These are phyloP conservation scores for Lagodon rhomboides DNA, from an alignment of 2,797 vertebrate species.

Conservation along the genomic window DNA sequence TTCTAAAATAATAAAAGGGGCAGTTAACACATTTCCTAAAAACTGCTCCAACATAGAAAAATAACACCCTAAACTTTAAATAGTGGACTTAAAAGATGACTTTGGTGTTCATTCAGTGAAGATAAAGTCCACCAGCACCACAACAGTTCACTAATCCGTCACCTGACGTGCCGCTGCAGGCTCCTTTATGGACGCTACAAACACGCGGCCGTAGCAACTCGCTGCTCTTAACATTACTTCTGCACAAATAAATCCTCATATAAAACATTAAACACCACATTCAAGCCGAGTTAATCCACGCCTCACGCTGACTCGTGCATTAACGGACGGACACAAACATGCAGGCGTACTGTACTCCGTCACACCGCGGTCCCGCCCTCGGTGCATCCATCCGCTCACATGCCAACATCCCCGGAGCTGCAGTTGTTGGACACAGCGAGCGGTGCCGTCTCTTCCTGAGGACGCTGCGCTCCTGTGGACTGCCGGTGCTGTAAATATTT, in stretches of 20 bases:
- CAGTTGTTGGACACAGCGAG: slow-evolving; percentile 17
- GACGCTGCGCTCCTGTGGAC: slow-evolving; percentile 23
- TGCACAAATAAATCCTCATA: slow-evolving; percentile 48
- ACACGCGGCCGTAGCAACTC: background rate
- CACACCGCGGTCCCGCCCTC: background rate
- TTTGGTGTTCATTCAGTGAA: no score
- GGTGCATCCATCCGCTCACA: background rate
- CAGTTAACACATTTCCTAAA: no score
- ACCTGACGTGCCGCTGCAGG: background rate
- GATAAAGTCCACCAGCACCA: no score
- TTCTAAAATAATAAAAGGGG: no score
- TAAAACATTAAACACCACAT: slow-evolving; percentile 33
- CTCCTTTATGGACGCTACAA: background rate
- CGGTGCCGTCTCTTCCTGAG: slow-evolving; percentile 5
- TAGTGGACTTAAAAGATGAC: no score
- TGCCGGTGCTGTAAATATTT: slow-evolving; percentile 63
- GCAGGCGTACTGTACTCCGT: background rate
- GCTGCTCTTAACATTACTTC: slow-evolving; percentile 49
- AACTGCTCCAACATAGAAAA: no score
- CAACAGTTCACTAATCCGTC: background rate
- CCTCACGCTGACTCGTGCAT: background rate
- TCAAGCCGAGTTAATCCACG: background rate
- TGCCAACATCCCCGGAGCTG: background rate
- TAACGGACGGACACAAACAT: background rate
- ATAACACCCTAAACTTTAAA: no score